phyloP scores from a whole-genome alignment of 2,888 invertebrate genomes.

The Leucoma salicis region DNA sequence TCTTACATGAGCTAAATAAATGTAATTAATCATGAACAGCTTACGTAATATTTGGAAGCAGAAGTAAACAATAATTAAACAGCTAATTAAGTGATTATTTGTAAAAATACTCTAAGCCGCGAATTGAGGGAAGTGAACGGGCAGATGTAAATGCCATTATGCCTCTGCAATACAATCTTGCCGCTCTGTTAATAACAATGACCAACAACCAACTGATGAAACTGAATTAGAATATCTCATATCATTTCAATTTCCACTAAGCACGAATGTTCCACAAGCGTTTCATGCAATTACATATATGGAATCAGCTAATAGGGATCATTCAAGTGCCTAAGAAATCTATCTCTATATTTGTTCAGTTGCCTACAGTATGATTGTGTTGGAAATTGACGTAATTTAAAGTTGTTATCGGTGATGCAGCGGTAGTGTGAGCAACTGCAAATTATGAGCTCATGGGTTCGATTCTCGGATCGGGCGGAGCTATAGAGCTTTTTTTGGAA shows the following conservation, averaged over 20 bases:
- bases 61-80: no score
- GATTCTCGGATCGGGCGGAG: no score
- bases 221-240: slow-evolving; percentile 16
- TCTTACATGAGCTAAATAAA: no score
- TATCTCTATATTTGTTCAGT: background rate
- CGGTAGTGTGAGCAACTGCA: no score
- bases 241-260: slow-evolving; percentile 1
- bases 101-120: slow-evolving; percentile 17
- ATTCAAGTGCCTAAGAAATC: background rate
- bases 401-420: no score
- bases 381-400: no score
- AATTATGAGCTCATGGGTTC: no score
- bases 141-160: slow-evolving; percentile 36
- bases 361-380: background rate
- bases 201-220: slow-evolving; percentile 21
- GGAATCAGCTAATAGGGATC: slow-evolving; percentile 7
- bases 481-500: no score
- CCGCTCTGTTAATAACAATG: slow-evolving; percentile 46
- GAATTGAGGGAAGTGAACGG: slow-evolving; percentile 36
- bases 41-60: no score
- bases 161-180: slow-evolving; percentile 34
- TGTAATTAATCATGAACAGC: no score
- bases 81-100: slow-evolving; percentile 27
- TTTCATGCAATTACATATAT: slow-evolving; percentile 4
- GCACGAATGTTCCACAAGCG: background rate